A percentile compares a stretch with the other conserved stretches of the same genome.
phyloP scores from a whole-genome alignment of 1,140 invertebrate genomes.

The Psilanteris sp. region DNA sequence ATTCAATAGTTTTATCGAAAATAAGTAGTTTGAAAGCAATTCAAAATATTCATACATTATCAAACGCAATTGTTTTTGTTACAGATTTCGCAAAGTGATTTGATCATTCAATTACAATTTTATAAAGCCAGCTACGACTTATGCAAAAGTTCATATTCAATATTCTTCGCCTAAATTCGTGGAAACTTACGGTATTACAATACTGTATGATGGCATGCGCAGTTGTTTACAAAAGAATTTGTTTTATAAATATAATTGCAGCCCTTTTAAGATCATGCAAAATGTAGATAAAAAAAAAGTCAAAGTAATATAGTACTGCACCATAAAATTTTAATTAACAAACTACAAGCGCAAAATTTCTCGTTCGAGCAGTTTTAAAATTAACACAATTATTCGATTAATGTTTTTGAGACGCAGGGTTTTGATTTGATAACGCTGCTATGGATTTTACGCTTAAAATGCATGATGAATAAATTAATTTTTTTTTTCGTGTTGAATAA shows the following conservation, averaged over 20 bases:
- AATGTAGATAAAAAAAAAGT: constrained; percentile 8
- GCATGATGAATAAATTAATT: too few relatives aligned
- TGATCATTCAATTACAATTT: constrained; percentile 37
- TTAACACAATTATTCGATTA: constrained; percentile 18
- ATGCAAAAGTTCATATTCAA: constrained; percentile 23
- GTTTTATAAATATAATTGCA: constrained; percentile 46
- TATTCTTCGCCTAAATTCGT: constrained; percentile 53
- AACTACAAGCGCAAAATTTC: constrained; percentile 56
- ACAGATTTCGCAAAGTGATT: constrained; percentile 1
- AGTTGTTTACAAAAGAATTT: constrained; percentile 62
- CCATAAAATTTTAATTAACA: constrained; percentile 47
- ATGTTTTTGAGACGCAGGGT: neutral
- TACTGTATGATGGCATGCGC: constrained; percentile 69
- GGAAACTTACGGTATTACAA: constrained; percentile 65
- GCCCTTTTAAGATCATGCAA: too few relatives aligned
- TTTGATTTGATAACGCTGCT: constrained; percentile 1
- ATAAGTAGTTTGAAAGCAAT: too few relatives aligned
- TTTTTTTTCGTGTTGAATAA: constrained; percentile 12
- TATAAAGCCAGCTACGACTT: constrained; percentile 54
- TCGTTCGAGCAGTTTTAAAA: constrained; percentile 30
- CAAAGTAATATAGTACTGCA: constrained; percentile 20
- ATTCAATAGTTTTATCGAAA: too few relatives aligned
- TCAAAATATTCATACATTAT: too few relatives aligned
- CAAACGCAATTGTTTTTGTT: too few relatives aligned
- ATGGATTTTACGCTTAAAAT: too few relatives aligned